Evolutionary conservation across 2,888 invertebrate genomes (phyloP).

Genomic region (Melikaiella ostensackeni): DNA sequence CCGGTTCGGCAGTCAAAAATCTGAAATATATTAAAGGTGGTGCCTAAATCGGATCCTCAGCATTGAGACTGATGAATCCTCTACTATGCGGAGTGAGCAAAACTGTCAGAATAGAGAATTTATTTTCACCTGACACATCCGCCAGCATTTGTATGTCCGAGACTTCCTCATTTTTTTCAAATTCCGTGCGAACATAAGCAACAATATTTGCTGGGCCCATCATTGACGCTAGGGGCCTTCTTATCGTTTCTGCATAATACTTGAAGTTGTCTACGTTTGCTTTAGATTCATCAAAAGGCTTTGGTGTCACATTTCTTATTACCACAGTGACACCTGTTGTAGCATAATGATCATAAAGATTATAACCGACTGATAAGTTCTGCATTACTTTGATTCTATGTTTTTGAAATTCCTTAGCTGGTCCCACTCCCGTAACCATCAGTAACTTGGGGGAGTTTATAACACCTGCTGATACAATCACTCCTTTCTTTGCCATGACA

Average conservation of each 20-base stretch:
- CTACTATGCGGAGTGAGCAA: slow-evolving; percentile 50
- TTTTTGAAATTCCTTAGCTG: too few relatives aligned
- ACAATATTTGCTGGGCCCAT: slow-evolving; percentile 79
- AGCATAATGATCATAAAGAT: slow-evolving; percentile 68
- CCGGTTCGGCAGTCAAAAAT: too few relatives aligned
- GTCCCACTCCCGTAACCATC: slow-evolving; percentile 78
- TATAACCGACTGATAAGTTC: too few relatives aligned
- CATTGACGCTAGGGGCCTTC: slow-evolving; percentile 77
- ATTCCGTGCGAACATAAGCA: slow-evolving; percentile 79
- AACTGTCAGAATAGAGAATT: slow-evolving; percentile 59
- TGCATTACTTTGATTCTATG: too few relatives aligned
- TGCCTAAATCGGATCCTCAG: too few relatives aligned
- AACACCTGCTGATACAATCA: slow-evolving; percentile 78
- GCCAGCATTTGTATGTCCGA: slow-evolving; percentile 82
- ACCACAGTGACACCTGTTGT: too few relatives aligned
- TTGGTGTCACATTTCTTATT: background rate
- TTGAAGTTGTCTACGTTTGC: slow-evolving; percentile 70
- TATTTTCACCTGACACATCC: slow-evolving; percentile 68
- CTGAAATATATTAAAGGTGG: too few relatives aligned
- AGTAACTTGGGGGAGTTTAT: slow-evolving; percentile 79
- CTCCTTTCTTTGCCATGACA: slow-evolving; percentile 76
- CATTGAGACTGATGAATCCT: slow-evolving; percentile 27
- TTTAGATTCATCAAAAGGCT: background rate
- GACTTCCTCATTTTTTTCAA: slow-evolving; percentile 63
- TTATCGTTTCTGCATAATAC: slow-evolving; percentile 78